Conservation (phyloP, 2,113 vertebrate genomes). For the Vireo altiloquus region DNA sequence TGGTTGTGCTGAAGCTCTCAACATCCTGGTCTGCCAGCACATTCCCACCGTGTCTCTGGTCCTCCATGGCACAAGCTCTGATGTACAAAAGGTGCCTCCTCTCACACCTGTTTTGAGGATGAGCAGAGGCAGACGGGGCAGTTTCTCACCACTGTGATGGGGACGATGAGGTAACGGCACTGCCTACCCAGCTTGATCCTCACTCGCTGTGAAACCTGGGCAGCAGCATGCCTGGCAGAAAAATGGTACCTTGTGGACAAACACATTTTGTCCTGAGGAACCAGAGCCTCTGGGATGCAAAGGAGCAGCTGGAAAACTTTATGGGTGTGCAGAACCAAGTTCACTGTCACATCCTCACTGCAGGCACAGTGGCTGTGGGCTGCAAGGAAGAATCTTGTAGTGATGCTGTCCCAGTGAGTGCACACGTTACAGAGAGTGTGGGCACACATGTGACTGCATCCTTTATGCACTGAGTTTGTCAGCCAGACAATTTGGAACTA, state of each 20-base stretch:
- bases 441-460: neutral
- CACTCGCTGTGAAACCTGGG: accelerated
- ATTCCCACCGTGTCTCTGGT: neutral
- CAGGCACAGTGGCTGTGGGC: accelerated
- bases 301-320: neutral
- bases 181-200: neutral
- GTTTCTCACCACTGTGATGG: neutral
- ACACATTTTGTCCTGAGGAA: neutral
- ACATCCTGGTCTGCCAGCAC: neutral
- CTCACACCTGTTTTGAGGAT: neutral
- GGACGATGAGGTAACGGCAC: neutral
- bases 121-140: neutral
- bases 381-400: neutral
- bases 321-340: neutral
- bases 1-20: neutral
- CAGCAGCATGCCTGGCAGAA: neutral
- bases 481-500: slow-evolving; percentile 1
- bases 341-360: neutral
- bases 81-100: neutral
- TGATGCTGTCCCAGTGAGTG: neutral
- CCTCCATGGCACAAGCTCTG: neutral
- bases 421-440: neutral
- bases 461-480: neutral
- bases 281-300: accelerated
- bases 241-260: neutral